Evolutionary conservation across 2,797 vertebrate species (phyloP), one percentile per base, ranked within the genome.

Genomic region (Zalophus californianus): DNA sequence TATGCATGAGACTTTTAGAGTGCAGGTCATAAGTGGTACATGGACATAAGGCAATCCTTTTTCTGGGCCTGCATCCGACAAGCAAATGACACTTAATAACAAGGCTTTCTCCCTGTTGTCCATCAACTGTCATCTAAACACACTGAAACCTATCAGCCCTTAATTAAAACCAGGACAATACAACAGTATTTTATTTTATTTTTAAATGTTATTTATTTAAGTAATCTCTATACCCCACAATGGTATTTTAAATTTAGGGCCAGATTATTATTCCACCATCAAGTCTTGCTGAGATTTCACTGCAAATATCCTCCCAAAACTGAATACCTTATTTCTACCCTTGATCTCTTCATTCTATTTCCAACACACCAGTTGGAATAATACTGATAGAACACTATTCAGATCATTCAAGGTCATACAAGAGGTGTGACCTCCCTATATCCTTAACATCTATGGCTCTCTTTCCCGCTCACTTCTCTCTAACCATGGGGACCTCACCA

Each of bases 111-210:
- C 83, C n/a, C n/a, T 86, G 95, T 91, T 70, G 52, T 85, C 66
- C 80, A 60, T 77, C 87, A 92, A 79, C 35, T 84, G 75, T 83
- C 91, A 94, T 92, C 77, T 92, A 90, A 96, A 93, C 86, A 5
- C 44, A 75, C 15, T 86, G 66, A 90, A 92, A 60, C 50, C 35
- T 86, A 5, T 58, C 82, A 58, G 70, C 2, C 73, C 77, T 97
- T 96, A 93, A 94, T 95, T 94, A 82, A 96, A 95, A 96, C 58
- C 79, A 95, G 90, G 54, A 73, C 50, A 38, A 92, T 93, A 82
- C 27, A 90, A 87, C 32, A 44, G 52, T 83, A 93, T 86, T 97
- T 78, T 72, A 64, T 73, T 73, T 44, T 70, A 35, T 68, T 35
- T 35, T 35, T 35, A 68, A 68, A 68, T 68, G 18, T 35, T 35